phyloP scores from a whole-genome alignment of 2,113 vertebrate genomes.

The Maccullochella peelii region DNA sequence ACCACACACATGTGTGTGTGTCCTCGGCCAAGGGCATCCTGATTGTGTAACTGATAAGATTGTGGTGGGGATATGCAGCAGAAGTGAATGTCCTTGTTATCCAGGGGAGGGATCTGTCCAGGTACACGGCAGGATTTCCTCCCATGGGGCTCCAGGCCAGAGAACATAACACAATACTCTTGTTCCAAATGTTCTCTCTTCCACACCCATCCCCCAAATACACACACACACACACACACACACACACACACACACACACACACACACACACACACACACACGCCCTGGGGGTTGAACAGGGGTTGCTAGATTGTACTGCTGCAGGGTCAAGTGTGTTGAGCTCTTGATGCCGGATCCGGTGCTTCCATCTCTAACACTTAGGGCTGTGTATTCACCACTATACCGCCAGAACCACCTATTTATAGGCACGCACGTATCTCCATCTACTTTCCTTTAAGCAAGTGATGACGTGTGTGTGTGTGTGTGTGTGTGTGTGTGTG shows the following conservation, averaged over 20 bases:
- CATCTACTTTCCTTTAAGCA: slow-evolving; percentile 62
- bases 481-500: background rate
- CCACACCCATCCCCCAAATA: slow-evolving; percentile 55
- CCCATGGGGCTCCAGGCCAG: slow-evolving; percentile 66
- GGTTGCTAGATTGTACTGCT: slow-evolving; percentile 76
- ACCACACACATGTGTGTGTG: slow-evolving; percentile 34
- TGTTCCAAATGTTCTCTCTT: slow-evolving; percentile 69
- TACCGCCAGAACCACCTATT: slow-evolving; percentile 34
- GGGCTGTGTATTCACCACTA: slow-evolving; percentile 57
- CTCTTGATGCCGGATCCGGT: slow-evolving; percentile 74
- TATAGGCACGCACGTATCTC: slow-evolving; percentile 20
- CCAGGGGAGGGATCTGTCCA: slow-evolving; percentile 69
- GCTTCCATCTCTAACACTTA: slow-evolving; percentile 73
- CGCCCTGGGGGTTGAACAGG: slow-evolving; percentile 61
- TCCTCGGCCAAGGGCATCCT: slow-evolving; percentile 75
- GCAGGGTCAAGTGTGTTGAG: slow-evolving; percentile 78
- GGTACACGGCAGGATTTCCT: slow-evolving; percentile 68
- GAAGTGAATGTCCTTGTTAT: slow-evolving; percentile 78
- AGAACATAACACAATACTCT: slow-evolving; percentile 71
- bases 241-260: slow-evolving; percentile 39
- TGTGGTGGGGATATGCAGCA: slow-evolving; percentile 51
- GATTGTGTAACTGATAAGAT: slow-evolving; percentile 60
- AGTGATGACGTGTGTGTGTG: slow-evolving; percentile 19
- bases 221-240: slow-evolving; percentile 33
- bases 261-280: slow-evolving; percentile 26